Percentiles rank a stretch among this genome's conserved stretches.
These are phyloP conservation scores for Gasterosteus aculeatus DNA, from an alignment of 2,113 vertebrate species.

Conservation along the genomic window DNA sequence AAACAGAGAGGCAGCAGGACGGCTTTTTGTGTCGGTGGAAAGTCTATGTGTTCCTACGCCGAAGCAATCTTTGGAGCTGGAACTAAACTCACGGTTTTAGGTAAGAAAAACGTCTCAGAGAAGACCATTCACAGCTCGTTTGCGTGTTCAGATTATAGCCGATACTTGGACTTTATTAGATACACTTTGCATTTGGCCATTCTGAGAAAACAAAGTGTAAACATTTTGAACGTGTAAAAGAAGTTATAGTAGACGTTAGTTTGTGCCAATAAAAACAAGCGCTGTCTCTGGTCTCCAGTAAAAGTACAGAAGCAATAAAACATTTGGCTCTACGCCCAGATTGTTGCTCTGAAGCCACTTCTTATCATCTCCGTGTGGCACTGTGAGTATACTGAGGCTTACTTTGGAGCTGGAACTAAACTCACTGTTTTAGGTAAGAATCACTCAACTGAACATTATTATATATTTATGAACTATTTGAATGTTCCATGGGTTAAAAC, in stretches of 20 bases:
- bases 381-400: conserved; percentile 49
- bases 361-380: conserved; percentile 17
- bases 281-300: background rate
- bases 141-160: background rate
- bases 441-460: background rate
- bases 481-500: fast-evolving
- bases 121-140: background rate
- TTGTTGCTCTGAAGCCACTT: conserved; percentile 13
- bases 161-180: background rate
- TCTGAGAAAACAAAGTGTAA: background rate
- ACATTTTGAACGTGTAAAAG: background rate
- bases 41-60: no score
- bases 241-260: background rate
- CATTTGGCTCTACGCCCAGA: background rate
- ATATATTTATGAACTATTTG: background rate
- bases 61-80: conserved; percentile 67
- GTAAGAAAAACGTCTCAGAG: conserved; percentile 57
- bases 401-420: conserved; percentile 77
- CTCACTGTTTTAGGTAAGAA: conserved; percentile 74
- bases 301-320: background rate
- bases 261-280: background rate
- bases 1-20: no score
- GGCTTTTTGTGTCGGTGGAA: no score
- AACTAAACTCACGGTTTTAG: conserved; percentile 78
- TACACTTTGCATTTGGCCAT: background rate